Evolutionary conservation across 2,113 vertebrate genomes (phyloP).

Genomic region (Naja naja): DNA sequence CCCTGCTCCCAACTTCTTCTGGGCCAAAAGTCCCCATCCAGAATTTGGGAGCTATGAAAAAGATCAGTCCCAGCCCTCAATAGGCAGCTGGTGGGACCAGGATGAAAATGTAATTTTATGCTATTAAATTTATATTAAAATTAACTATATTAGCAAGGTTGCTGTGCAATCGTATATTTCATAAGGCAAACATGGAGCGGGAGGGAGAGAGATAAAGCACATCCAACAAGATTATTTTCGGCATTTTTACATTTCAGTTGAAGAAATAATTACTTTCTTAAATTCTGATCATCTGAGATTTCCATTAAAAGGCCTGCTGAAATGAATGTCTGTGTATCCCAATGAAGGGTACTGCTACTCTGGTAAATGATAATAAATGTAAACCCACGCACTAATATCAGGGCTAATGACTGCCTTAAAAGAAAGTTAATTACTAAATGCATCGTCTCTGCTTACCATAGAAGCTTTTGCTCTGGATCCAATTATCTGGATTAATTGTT

Average conservation of each 20-base stretch:
- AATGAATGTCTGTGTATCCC: not conserved
- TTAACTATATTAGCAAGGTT: not conserved
- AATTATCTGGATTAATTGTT: conserved; percentile 25
- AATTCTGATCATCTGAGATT: not conserved
- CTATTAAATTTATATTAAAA: not conserved
- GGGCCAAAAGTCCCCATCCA: not conserved
- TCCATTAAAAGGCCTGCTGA: not conserved
- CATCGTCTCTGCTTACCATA: not conserved
- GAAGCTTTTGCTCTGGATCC: not conserved
- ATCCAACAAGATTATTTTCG: not conserved
- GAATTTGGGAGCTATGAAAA: too few species aligned
- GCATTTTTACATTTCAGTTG: not conserved
- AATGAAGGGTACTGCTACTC: not conserved
- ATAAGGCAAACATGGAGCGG: not conserved
- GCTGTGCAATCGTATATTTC: not conserved
- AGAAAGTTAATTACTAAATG: conserved; percentile 29
- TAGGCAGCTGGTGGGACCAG: not conserved
- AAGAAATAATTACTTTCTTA: not conserved
- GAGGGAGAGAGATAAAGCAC: not conserved
- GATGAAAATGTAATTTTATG: not conserved
- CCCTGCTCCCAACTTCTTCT: not conserved
- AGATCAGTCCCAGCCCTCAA: not conserved
- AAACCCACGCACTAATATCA: conserved; percentile 24
- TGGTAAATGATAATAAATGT: conserved; percentile 32
- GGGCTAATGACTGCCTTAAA: not conserved